Conservation (phyloP, 2,113 vertebrate species). For the Phaethon lepturus region DNA sequence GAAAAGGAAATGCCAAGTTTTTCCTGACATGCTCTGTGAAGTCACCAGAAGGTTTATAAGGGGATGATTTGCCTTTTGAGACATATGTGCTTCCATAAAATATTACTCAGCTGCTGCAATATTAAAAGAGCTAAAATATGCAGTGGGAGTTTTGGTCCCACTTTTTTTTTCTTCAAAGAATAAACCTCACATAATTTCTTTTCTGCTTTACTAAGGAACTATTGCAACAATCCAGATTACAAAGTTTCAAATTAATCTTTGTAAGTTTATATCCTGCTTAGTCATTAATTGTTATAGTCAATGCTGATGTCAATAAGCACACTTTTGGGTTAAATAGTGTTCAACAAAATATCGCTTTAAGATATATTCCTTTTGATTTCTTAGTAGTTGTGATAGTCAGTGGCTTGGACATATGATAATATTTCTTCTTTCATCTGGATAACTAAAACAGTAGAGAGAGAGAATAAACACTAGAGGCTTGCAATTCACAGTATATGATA, state of each 20-base stretch:
- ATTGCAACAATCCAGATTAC: background rate
- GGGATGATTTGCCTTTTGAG: background rate
- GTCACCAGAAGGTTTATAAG: background rate
- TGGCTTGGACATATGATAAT: background rate
- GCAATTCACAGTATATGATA: background rate
- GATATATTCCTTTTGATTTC: background rate
- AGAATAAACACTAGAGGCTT: background rate
- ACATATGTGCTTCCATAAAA: background rate
- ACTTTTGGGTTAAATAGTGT: background rate
- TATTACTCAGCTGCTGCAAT: background rate
- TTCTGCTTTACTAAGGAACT: background rate
- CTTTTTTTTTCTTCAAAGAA: background rate
- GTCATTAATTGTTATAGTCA: background rate
- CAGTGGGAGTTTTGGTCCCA: background rate
- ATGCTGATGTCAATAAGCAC: background rate
- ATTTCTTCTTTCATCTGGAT: background rate
- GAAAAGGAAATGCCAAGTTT: conserved; percentile 16
- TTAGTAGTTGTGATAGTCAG: background rate
- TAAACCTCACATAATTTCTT: background rate
- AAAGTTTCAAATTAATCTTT: background rate
- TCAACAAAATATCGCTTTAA: background rate
- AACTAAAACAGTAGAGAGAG: background rate
- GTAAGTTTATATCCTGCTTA: background rate
- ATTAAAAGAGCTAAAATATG: background rate
- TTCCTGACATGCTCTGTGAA: background rate